These are phyloP conservation scores for Calosoma granatense DNA, from an alignment of 1,140 invertebrate species.

Conservation along the genomic window DNA sequence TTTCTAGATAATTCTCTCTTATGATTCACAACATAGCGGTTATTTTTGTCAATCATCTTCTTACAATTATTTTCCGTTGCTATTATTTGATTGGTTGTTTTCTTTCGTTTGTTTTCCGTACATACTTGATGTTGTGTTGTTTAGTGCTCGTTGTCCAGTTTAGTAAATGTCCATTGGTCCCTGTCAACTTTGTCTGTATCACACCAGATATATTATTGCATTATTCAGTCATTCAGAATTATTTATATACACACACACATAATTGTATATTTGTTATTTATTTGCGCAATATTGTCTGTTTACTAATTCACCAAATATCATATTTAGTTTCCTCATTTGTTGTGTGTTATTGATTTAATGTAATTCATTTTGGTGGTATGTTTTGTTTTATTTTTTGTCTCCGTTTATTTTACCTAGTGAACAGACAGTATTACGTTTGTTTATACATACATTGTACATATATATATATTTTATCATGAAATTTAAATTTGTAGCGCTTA, in stretches of 20 bases:
- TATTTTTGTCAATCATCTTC: too few relatives aligned
- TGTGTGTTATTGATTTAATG: constrained; percentile 11
- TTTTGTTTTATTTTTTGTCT: too few relatives aligned
- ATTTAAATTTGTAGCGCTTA: too few relatives aligned
- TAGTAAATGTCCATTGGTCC: not conserved
- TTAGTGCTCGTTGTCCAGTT: not conserved
- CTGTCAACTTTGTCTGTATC: not conserved
- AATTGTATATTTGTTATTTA: too few relatives aligned
- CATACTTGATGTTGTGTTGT: not conserved
- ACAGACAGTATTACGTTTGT: constrained; percentile 11
- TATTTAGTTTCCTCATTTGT: not conserved
- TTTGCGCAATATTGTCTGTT: constrained; percentile 3
- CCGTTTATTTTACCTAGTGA: too few relatives aligned
- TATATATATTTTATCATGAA: too few relatives aligned
- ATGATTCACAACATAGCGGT: too few relatives aligned
- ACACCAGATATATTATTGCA: not conserved
- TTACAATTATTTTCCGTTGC: not conserved
- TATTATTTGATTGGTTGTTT: not conserved
- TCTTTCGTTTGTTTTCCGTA: not conserved
- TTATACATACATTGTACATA: constrained; percentile 10
- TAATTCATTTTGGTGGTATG: constrained; percentile 3
- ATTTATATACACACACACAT: too few relatives aligned
- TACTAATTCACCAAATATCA: not conserved
- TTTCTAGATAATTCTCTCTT: too few relatives aligned
- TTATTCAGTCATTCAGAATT: not conserved